Conservation (phyloP, 2,888 invertebrate species). For the Polydrusus tereticollis region DNA sequence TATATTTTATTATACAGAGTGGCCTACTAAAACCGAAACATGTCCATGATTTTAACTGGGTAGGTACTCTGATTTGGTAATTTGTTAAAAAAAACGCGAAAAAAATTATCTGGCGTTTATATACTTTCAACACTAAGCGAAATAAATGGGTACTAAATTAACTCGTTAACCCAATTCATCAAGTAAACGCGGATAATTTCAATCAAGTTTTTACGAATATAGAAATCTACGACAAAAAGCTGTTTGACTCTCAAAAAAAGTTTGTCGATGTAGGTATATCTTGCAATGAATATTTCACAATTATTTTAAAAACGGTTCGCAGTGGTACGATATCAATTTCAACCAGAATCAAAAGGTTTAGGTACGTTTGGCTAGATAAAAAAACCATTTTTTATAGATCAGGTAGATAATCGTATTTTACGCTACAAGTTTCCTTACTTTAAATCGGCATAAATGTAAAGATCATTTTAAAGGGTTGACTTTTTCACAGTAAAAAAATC, state of each 20-base stretch:
- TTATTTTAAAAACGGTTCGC: neutral
- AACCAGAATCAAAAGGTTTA: too few relatives aligned
- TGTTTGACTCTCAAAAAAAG: slow-evolving; percentile 22
- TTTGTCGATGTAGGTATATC: slow-evolving; percentile 3
- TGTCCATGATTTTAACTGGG: too few relatives aligned
- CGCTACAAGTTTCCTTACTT: neutral
- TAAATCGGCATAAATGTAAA: neutral
- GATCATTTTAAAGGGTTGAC: neutral
- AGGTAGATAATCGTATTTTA: neutral
- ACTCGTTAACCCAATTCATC: slow-evolving; percentile 25
- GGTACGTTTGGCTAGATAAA: too few relatives aligned
- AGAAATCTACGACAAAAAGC: slow-evolving; percentile 28
- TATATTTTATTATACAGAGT: too few relatives aligned
- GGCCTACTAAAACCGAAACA: too few relatives aligned
- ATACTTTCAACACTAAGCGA: neutral
- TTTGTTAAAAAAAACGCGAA: too few relatives aligned
- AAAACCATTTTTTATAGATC: too few relatives aligned
- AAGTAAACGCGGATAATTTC: slow-evolving; percentile 10
- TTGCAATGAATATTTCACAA: neutral
- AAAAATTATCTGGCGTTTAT: neutral
- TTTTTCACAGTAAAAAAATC: neutral
- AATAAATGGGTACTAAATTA: slow-evolving; percentile 3
- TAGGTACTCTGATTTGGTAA: too few relatives aligned
- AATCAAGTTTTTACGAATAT: slow-evolving; percentile 27
- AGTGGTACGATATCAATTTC: too few relatives aligned